Base-by-base conservation (phyloP, 2,113 vertebrate species). In the Protomyctophum bolini region DNA sequence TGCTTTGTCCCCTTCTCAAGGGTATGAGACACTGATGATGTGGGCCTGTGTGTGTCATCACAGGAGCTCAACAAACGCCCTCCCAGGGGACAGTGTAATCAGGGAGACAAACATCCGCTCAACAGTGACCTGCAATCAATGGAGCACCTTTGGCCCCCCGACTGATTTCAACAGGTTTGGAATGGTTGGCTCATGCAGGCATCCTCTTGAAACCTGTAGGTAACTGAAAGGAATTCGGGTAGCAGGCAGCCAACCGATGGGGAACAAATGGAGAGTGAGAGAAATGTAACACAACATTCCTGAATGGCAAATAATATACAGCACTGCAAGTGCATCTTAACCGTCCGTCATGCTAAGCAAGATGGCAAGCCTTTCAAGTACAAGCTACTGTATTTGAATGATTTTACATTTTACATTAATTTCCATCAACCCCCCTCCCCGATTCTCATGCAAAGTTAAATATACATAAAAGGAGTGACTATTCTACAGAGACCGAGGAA, bases 91-190 rank as follows among this genome's bases (percentile, higher is more conserved):
- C 63, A 21, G 74, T 76, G 88, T 85, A 86, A 86, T 91, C 86
- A 78, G 58, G 33, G 55, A 76, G 72, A 86, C 85, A 90, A 88
- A 90, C 88, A 87, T 84, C 86, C 78, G 66, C 72, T 55, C 77
- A 81, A 77, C 85, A 83, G 90, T 90, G 88, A 91, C 85, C 84
- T 66, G 80, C 84, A 83, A 61, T 86, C 78, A 68, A 50, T 73
- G 78, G 75, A 65, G 64, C 71, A 62, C 83, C 85, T 90, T 88
- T 88, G 5, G 77, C 72, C 5, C 41, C 73, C 57, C 80, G 81
- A 88, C 87, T 86, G 79, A 80, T 77, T 86, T 85, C 76, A 83
- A 85, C 72, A 77, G 81, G 81, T 83, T 79, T 67, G 64, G 68
- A 72, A 72, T 54, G 70, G 73, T 11, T 46, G 21, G 47, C 59